Evolutionary conservation across 2,797 vertebrate species (phyloP).

Genomic region (Ispidina lecontei): DNA sequence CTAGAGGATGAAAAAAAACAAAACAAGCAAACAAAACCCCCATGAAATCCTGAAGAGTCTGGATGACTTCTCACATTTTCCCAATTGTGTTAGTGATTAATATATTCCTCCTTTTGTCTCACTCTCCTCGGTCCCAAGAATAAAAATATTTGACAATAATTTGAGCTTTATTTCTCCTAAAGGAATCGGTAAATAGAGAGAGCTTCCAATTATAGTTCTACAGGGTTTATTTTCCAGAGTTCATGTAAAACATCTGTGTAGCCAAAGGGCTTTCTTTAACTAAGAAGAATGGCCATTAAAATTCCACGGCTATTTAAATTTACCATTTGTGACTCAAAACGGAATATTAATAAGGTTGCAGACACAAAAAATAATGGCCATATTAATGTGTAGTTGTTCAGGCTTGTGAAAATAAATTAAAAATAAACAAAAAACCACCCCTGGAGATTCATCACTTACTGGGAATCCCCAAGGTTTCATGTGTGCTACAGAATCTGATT

Average conservation of each 20-base stretch:
- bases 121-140: background rate
- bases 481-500: background rate
- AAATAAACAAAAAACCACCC: background rate
- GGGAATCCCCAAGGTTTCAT: background rate
- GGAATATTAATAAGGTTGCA: slow-evolving; percentile 54
- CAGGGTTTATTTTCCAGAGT: slow-evolving; percentile 43
- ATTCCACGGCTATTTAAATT: slow-evolving; percentile 60
- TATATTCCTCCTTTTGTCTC: background rate
- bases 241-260: slow-evolving; percentile 62
- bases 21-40: no score
- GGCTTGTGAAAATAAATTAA: slow-evolving; percentile 22
- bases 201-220: slow-evolving; percentile 18
- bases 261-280: slow-evolving; percentile 62
- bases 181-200: background rate
- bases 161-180: slow-evolving; percentile 30
- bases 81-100: background rate
- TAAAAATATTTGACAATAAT: slow-evolving; percentile 39
- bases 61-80: background rate
- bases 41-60: background rate
- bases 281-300: slow-evolving; percentile 59
- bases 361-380: slow-evolving; percentile 6
- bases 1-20: background rate
- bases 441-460: background rate
- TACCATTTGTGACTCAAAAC: slow-evolving; percentile 33
- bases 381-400: slow-evolving; percentile 14